Percentiles rank a stretch among this genome's conserved stretches.
phyloP scores from a whole-genome alignment of 2,888 invertebrate genomes.

The Diaprepes abbreviatus region DNA sequence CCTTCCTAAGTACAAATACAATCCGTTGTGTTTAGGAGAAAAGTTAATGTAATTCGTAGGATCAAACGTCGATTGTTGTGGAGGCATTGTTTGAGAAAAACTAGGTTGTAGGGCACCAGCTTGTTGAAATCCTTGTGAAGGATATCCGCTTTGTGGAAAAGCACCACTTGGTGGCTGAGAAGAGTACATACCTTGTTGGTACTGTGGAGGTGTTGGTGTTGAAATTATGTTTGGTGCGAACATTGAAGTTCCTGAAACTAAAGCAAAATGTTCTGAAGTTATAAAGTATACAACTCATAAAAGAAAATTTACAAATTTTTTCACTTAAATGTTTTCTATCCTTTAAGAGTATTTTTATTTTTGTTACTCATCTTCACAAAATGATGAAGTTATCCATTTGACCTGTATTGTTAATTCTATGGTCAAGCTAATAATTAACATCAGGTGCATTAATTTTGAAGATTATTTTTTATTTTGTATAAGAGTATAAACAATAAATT shows the following conservation, averaged over 20 bases:
- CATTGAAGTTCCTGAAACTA: conserved; percentile 55
- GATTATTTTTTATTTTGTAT: no score
- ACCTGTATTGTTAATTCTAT: no score
- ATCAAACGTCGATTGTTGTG: conserved; percentile 54
- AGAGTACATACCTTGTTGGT: conserved; percentile 47
- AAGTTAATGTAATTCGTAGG: conserved; percentile 60
- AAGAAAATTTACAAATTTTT: no score
- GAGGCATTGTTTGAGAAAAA: conserved; percentile 51
- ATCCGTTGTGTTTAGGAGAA: conserved; percentile 92
- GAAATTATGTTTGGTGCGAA: conserved; percentile 65
- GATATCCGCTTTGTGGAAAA: conserved; percentile 12
- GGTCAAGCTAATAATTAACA: no score
- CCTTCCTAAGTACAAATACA: conserved; percentile 91
- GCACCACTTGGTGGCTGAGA: conserved; percentile 22
- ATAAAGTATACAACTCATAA: no score
- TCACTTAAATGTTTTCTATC: no score
- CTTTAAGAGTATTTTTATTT: no score
- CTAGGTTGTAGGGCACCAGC: conserved; percentile 18
- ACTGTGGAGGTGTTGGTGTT: conserved; percentile 59
- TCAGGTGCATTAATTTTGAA: no score
- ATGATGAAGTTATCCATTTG: no score
- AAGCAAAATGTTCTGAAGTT: no score
- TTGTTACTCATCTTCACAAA: no score
- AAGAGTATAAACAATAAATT: no score
- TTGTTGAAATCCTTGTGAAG: conserved; percentile 37